These are phyloP conservation scores for Ciconia nigra DNA, from an alignment of 2,797 vertebrate genomes.

Conservation along the genomic window DNA sequence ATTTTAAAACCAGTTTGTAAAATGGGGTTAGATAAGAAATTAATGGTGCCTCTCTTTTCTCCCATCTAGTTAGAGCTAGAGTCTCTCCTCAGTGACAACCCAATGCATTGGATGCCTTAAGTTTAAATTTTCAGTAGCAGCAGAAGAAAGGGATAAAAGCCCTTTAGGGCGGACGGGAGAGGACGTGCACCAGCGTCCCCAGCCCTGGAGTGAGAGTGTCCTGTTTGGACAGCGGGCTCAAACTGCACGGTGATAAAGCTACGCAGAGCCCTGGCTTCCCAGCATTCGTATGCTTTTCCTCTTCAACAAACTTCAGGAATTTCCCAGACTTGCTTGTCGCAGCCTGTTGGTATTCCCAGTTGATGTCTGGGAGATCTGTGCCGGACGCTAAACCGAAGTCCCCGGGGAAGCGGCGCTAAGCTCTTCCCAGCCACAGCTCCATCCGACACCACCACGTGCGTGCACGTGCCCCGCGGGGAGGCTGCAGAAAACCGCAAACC, in stretches of 20 bases:
- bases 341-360: neutral
- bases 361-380: neutral
- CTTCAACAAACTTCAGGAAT: neutral
- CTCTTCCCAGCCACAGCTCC: neutral
- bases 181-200: rapidly evolving
- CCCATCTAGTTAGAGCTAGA: neutral
- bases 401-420: rapidly evolving
- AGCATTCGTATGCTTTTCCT: rapidly evolving
- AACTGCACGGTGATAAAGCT: rapidly evolving
- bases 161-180: neutral
- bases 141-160: neutral
- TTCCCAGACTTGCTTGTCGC: neutral
- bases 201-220: rapidly evolving
- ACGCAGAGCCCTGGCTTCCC: neutral
- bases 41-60: rapidly evolving
- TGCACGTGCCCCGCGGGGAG: rapidly evolving
- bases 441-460: rapidly evolving
- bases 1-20: neutral
- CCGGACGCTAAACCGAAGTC: rapidly evolving
- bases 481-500: neutral
- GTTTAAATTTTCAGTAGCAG: neutral
- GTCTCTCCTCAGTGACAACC: neutral
- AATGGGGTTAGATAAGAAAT: neutral
- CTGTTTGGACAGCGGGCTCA: rapidly evolving
- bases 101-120: rapidly evolving